Conservation (phyloP, 2,113 vertebrate species). For the Phylloscopus trochilus region DNA sequence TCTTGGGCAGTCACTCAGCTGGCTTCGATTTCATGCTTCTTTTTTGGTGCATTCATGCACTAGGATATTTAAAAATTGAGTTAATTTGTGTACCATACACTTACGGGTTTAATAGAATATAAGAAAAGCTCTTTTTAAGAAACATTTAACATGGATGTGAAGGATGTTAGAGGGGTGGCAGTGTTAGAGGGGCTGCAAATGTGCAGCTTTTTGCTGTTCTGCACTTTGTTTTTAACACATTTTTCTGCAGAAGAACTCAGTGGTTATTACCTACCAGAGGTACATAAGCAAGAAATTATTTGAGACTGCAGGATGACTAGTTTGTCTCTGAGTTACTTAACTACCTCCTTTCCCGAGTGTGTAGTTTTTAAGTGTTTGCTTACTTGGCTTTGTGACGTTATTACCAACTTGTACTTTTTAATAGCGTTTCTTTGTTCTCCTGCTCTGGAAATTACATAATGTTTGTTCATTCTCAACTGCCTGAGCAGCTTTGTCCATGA, state of each 20-base stretch:
- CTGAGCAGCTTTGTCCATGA: background rate
- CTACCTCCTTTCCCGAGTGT: background rate
- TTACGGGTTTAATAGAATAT: background rate
- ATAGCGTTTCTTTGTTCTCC: background rate
- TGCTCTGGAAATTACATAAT: background rate
- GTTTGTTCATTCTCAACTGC: background rate
- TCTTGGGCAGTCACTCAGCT: background rate
- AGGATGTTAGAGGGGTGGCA: background rate
- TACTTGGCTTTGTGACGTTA: background rate
- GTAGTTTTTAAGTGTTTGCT: background rate
- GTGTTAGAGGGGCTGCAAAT: background rate
- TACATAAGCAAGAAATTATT: background rate
- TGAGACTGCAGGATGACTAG: background rate
- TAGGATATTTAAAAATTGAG: background rate
- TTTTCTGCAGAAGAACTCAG: background rate
- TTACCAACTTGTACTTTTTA: background rate
- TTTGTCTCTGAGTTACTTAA: background rate
- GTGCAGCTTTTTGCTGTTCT: background rate
- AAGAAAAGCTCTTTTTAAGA: background rate
- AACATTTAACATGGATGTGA: background rate
- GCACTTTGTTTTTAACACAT: rapidly evolving
- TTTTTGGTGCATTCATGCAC: background rate
- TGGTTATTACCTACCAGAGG: background rate
- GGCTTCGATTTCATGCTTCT: background rate
- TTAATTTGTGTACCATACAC: background rate